phyloP scores from a whole-genome alignment of 2,113 vertebrate genomes.

The Lutjanus erythropterus region DNA sequence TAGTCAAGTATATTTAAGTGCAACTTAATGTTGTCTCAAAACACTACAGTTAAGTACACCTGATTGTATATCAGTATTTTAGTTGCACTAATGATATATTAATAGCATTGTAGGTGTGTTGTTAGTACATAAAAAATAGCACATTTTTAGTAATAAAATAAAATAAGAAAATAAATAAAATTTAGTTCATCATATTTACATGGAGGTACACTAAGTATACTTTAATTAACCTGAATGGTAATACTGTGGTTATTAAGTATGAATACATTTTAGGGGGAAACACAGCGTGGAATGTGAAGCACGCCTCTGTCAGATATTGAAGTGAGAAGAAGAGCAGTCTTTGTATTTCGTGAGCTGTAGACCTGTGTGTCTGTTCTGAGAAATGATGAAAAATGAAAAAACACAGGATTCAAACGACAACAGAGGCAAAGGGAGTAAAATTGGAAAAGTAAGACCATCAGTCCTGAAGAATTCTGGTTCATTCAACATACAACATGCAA shows the following conservation, averaged over 20 bases:
- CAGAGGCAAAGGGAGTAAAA: neutral
- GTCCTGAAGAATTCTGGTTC: neutral
- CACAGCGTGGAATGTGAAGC: slow-evolving; percentile 70
- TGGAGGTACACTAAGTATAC: no score
- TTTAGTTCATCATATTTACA: no score
- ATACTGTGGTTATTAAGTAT: neutral
- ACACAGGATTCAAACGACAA: slow-evolving; percentile 16
- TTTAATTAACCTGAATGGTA: no score
- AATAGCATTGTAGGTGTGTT: no score
- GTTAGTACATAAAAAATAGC: no score
- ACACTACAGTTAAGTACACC: no score
- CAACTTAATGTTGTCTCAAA: no score
- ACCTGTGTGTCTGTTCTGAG: neutral
- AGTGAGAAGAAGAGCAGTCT: slow-evolving; percentile 55
- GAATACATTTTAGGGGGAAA: neutral
- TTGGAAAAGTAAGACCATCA: neutral
- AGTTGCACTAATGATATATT: no score
- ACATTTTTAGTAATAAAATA: no score
- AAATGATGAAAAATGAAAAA: slow-evolving; percentile 1
- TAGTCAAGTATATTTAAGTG: no score
- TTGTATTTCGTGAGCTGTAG: slow-evolving; percentile 48
- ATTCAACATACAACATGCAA: neutral
- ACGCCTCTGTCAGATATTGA: slow-evolving; percentile 41
- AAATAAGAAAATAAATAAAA: no score
- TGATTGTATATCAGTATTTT: no score